A percentile compares a stretch with the other conserved stretches of the same genome.
These are phyloP conservation scores for Asobara japonica DNA, from an alignment of 1,140 invertebrate genomes.

Conservation along the genomic window DNA sequence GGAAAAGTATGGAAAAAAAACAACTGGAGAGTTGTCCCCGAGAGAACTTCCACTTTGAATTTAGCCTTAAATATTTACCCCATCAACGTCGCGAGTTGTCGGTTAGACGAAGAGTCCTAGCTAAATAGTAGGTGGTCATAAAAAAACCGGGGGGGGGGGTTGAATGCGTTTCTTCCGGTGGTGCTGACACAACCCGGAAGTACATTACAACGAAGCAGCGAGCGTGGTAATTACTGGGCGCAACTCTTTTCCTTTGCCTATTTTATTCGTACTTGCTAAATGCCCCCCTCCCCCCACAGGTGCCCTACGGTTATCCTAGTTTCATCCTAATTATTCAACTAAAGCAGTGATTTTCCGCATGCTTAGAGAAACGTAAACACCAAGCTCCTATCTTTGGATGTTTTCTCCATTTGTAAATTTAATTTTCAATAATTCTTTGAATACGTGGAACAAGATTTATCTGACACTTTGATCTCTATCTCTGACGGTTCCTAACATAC, in stretches of 20 bases:
- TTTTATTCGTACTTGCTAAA: slow-evolving; percentile 4
- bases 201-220: slow-evolving; percentile 19
- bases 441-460: too few species aligned
- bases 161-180: slow-evolving; percentile 1
- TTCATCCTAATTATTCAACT: not conserved
- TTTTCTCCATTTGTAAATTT: not conserved
- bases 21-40: not conserved
- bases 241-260: slow-evolving; percentile 7
- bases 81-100: slow-evolving; percentile 12
- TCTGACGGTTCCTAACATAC: too few species aligned
- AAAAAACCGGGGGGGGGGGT: not conserved
- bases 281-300: not conserved
- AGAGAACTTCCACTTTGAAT: not conserved
- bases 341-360: not conserved
- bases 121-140: not conserved
- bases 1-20: not conserved
- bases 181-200: slow-evolving; percentile 6
- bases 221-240: slow-evolving; percentile 20
- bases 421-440: too few species aligned
- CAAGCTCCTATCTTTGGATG: not conserved
- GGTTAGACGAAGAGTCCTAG: not conserved
- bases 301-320: not conserved
- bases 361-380: not conserved
- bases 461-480: too few species aligned
- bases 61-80: slow-evolving; percentile 12